A percentile compares a stretch with the other conserved stretches of the same genome.
These are phyloP conservation scores for Cephus spinipes DNA, from an alignment of 2,888 invertebrate species.

Conservation along the genomic window DNA sequence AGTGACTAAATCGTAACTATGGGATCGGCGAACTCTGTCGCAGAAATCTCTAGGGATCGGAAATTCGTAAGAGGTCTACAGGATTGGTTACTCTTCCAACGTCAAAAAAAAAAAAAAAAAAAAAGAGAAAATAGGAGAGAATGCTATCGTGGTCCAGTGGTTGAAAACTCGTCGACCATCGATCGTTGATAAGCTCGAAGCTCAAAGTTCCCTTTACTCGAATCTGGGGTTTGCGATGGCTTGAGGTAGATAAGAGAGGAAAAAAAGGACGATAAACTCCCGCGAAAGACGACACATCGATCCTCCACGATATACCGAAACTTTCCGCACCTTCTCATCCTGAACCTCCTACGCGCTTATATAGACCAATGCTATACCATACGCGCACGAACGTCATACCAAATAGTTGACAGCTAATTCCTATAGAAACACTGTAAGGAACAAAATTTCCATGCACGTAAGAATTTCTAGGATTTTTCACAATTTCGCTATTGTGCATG, in stretches of 20 bases:
- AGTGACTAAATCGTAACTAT: neutral
- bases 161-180: neutral
- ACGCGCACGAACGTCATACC: neutral
- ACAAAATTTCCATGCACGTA: neutral
- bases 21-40: neutral
- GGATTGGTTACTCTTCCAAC: neutral
- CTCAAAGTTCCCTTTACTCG: neutral
- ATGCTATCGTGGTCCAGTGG: neutral
- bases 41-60: neutral
- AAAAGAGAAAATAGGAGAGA: neutral
- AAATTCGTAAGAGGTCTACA: neutral
- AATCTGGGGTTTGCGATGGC: neutral
- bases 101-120: neutral
- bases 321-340: neutral
- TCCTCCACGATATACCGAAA: neutral
- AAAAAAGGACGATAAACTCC: neutral
- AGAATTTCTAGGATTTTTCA: neutral
- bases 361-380: neutral
- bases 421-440: neutral
- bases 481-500: neutral
- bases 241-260: neutral
- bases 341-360: neutral
- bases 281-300: neutral
- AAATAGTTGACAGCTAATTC: neutral
- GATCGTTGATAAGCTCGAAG: neutral